Percentiles rank a stretch among this genome's conserved stretches.
Conservation (phyloP, 1,140 invertebrate species). For the Medauroidea extradentata region DNA sequence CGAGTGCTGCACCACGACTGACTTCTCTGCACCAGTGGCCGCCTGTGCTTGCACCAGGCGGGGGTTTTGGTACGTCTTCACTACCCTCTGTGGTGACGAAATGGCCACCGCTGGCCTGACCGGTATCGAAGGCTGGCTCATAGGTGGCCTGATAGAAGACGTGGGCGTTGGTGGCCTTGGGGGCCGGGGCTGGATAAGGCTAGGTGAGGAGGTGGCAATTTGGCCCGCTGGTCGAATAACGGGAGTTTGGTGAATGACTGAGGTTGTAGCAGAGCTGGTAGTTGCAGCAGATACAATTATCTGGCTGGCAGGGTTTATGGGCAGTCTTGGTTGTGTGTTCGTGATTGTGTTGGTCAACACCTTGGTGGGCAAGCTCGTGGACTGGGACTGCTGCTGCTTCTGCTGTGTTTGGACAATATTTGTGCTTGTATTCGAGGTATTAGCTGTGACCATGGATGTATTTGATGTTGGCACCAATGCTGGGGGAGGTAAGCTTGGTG, state of each 20-base stretch:
- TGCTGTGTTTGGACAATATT: neutral
- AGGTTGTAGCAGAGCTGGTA: too few relatives aligned
- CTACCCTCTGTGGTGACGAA: neutral
- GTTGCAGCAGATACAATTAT: too few relatives aligned
- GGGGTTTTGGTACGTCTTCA: constrained; percentile 36
- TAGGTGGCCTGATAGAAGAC: constrained; percentile 20
- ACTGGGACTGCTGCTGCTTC: neutral
- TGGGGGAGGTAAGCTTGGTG: neutral
- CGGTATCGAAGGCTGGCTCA: too few relatives aligned
- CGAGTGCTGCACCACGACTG: constrained; percentile 1
- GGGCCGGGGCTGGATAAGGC: constrained; percentile 30
- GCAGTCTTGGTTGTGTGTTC: too few relatives aligned
- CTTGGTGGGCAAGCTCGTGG: neutral
- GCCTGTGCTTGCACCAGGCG: constrained; percentile 42
- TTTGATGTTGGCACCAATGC: constrained; percentile 6
- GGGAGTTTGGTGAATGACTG: too few relatives aligned
- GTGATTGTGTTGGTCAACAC: too few relatives aligned
- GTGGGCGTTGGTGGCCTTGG: constrained; percentile 37
- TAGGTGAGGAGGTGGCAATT: too few relatives aligned
- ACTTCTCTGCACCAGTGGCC: constrained; percentile 40
- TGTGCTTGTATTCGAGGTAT: too few relatives aligned
- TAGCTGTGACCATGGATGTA: neutral
- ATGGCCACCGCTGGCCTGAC: neutral
- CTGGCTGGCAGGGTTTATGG: too few relatives aligned
- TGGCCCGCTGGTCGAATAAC: neutral